Percentiles rank a stretch among this genome's conserved stretches.
Evolutionary conservation across 2,113 vertebrate species (phyloP).

Genomic region (Fulica atra): DNA sequence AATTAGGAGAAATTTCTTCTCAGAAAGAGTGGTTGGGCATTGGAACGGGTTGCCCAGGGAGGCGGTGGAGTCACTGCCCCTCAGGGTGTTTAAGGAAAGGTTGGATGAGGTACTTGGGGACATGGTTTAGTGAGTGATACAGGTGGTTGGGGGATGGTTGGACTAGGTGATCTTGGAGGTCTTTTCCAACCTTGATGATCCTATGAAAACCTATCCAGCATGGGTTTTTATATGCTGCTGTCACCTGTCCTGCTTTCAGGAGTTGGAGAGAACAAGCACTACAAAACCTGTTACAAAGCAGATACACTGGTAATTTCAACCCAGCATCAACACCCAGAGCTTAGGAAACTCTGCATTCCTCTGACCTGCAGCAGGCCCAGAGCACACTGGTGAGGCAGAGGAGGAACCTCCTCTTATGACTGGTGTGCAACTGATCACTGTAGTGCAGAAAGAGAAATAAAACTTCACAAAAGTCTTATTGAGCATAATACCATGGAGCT

Average conservation of each 20-base stretch:
- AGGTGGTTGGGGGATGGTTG: too few relatives aligned
- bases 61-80: too few relatives aligned
- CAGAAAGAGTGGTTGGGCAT: too few relatives aligned
- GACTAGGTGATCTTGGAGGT: too few relatives aligned
- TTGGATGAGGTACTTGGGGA: too few relatives aligned
- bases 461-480: background rate
- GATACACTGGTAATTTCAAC: background rate
- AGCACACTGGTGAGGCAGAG: background rate
- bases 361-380: background rate
- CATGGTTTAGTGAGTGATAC: too few relatives aligned
- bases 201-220: background rate
- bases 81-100: too few relatives aligned
- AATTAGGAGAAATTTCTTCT: too few relatives aligned
- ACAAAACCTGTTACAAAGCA: background rate
- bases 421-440: too few relatives aligned
- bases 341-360: background rate
- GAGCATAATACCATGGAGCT: background rate
- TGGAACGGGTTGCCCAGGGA: too few relatives aligned
- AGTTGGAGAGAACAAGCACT: background rate
- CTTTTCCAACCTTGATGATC: too few relatives aligned
- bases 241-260: background rate
- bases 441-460: background rate
- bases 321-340: background rate
- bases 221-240: accelerated
- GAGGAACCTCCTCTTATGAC: background rate